Percentiles rank a stretch among this genome's conserved stretches.
phyloP scores from a whole-genome alignment of 2,888 invertebrate species.

The Epirrita christyi region DNA sequence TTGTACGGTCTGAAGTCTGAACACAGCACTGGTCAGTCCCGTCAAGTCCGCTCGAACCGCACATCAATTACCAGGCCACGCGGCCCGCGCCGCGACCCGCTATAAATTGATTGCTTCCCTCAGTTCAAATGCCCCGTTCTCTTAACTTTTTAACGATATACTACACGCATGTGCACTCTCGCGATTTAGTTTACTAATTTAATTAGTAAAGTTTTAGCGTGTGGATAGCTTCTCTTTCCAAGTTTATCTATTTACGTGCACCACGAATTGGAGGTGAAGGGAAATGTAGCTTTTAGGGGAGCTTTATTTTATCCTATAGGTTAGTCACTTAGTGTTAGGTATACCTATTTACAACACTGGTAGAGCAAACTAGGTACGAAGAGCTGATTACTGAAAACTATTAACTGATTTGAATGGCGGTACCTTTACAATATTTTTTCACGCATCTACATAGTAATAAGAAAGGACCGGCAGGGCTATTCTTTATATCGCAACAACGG shows the following conservation, averaged over 20 bases:
- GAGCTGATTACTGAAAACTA: too few relatives aligned
- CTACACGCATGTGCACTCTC: conserved; percentile 31
- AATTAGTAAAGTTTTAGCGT: conserved; percentile 25
- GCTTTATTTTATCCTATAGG: too few relatives aligned
- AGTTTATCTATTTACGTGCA: conserved; percentile 1
- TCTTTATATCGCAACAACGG: too few relatives aligned
- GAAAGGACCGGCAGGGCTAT: too few relatives aligned
- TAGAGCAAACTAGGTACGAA: too few relatives aligned
- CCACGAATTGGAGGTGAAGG: too few relatives aligned
- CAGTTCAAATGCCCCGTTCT: conserved; percentile 53
- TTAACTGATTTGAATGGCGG: too few relatives aligned
- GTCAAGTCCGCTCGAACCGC: conserved; percentile 58
- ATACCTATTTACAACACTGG: too few relatives aligned
- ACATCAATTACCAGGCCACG: conserved; percentile 68
- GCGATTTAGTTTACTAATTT: conserved; percentile 27
- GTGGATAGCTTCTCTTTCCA: conserved; percentile 15
- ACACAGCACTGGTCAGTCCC: conserved; percentile 50
- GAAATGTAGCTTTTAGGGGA: too few relatives aligned
- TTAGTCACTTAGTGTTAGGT: too few relatives aligned
- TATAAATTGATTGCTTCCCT: conserved; percentile 74
- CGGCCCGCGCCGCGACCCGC: conserved; percentile 58
- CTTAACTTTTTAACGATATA: conserved; percentile 35
- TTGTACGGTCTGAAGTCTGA: conserved; percentile 31
- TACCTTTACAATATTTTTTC: too few relatives aligned
- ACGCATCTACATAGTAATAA: too few relatives aligned